Evolutionary conservation across 1,140 invertebrate genomes (phyloP).

Genomic region (Calliopsis andreniformis): DNA sequence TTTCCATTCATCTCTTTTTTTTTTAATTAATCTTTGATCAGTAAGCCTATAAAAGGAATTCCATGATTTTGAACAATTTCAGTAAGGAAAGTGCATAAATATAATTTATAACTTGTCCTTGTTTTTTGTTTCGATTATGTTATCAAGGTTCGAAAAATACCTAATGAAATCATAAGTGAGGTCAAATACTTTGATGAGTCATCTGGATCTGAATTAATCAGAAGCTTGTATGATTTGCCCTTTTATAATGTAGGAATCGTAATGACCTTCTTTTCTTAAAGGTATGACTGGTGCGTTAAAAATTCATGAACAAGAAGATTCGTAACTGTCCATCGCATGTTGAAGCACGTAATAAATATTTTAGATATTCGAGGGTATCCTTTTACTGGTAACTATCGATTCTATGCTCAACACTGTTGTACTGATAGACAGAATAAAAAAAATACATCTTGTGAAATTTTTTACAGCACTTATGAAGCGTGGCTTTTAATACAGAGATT

Average conservation of each 20-base stretch:
- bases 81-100: background rate
- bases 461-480: too few relatives aligned
- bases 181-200: background rate
- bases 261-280: background rate
- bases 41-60: background rate
- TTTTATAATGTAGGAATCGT: background rate
- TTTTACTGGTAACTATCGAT: conserved; percentile 2
- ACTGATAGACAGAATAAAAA: background rate
- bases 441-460: too few relatives aligned
- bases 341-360: conserved; percentile 43
- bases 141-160: background rate
- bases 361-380: conserved; percentile 21
- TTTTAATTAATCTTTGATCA: background rate
- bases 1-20: background rate
- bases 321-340: conserved; percentile 9
- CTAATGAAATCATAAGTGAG: background rate
- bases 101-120: background rate
- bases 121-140: background rate
- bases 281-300: background rate
- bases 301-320: conserved; percentile 21
- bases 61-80: background rate
- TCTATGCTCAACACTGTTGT: background rate
- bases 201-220: background rate
- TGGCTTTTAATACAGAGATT: too few relatives aligned
- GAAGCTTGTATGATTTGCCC: background rate